Evolutionary conservation across 2,888 invertebrate species (phyloP), one percentile per base, ranked within the genome.

Genomic region (Cryptosula pallasiana): DNA sequence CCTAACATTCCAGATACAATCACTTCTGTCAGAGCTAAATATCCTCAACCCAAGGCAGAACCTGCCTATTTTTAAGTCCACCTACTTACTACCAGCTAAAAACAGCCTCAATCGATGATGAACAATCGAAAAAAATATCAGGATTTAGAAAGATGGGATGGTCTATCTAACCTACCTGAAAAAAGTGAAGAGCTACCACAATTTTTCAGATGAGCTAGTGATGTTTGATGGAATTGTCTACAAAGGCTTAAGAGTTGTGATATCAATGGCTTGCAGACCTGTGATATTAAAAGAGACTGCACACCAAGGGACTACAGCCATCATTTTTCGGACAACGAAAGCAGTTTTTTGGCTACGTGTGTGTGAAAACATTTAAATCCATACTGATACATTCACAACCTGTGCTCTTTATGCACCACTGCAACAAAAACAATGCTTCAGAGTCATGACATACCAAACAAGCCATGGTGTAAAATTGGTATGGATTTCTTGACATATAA

Each of bases 231-330:
- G 63, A 2, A 32, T 63, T 16, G 32, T 63, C 29, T 63, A 63
- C 27, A 2, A 32, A 63, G 63, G 63, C 2, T n/a, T 32, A 25
- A 2, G n/a, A 63, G 5, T 63, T 5, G 63, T 63, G 2, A 32
- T 63, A 32, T 32, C 63, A 25, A 27, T 2, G 16, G 5, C 34
- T 2, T 25, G 3, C 63, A 29, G 63, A 63, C 29, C 63, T 13
- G 34, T 9, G 9, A 63, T 63, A 63, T 32, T 63, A 9, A 27
- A n/a, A 45, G 45, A 45, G 20, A 20, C 45, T 45, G 45, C 45
- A 45, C 45, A 45, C 45, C 63, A 63, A 63, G 63, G 63, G 27
- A 34, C 63, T 16, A 32, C 63, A 9, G 63, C 63, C 9, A 63
- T n/a, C n/a, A n/a, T n/a, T n/a, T n/a, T n/a, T n/a, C n/a, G n/a